A percentile compares a stretch with the other conserved stretches of the same genome.
Conservation (phyloP, 2,888 invertebrate species). For the Romanomermis culicivorax region DNA sequence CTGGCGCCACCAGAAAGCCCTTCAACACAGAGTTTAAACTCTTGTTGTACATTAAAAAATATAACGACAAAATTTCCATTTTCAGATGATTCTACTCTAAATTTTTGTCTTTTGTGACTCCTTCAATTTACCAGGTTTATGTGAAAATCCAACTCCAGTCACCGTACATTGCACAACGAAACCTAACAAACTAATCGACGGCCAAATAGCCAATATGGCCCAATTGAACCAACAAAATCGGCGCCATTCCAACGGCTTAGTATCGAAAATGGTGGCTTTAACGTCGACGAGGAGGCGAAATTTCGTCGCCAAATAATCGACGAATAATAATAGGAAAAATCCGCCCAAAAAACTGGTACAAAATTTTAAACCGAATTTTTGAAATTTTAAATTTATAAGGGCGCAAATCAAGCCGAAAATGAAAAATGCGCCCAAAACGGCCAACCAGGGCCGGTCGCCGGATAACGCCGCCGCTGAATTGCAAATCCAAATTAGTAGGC, state of each 20-base stretch:
- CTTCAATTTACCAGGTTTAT: slow-evolving; percentile 32
- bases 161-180: slow-evolving; percentile 46
- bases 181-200: slow-evolving; percentile 45
- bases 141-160: slow-evolving; percentile 41
- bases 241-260: neutral
- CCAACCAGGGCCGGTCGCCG: too few relatives aligned
- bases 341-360: slow-evolving; percentile 55
- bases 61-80: too few relatives aligned
- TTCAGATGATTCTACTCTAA: too few relatives aligned
- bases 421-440: slow-evolving; percentile 46
- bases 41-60: too few relatives aligned
- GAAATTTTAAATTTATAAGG: slow-evolving; percentile 49
- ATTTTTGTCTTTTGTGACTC: neutral
- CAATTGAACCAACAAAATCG: slow-evolving; percentile 47
- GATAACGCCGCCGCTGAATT: slow-evolving; percentile 37
- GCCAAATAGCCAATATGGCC: slow-evolving; percentile 52
- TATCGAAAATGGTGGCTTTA: slow-evolving; percentile 42
- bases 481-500: slow-evolving; percentile 29
- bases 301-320: slow-evolving; percentile 54
- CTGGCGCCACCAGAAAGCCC: too few relatives aligned
- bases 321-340: slow-evolving; percentile 45
- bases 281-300: slow-evolving; percentile 46
- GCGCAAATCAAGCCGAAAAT: slow-evolving; percentile 47
- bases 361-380: slow-evolving; percentile 49
- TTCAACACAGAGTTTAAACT: too few relatives aligned